Conservation (phyloP, 2,888 invertebrate species). For the Branchipolynoe longqiensis region DNA sequence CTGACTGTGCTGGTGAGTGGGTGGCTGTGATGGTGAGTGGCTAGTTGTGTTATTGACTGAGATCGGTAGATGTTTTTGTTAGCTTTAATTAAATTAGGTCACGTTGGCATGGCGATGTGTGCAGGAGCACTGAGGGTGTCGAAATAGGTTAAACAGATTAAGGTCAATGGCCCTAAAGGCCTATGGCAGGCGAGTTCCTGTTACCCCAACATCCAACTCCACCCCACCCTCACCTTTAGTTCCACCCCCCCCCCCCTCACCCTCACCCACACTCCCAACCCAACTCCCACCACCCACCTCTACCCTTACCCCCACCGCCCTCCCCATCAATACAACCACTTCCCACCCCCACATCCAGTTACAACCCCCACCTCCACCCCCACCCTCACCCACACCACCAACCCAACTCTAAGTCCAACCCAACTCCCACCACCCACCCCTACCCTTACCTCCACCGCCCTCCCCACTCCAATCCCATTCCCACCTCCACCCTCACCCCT, state of each 20-base stretch:
- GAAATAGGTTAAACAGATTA: slow-evolving; percentile 8
- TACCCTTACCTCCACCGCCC: neutral
- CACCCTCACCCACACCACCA: neutral
- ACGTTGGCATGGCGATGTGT: too few relatives aligned
- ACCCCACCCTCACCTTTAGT: neutral
- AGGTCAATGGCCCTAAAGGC: neutral
- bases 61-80: too few relatives aligned
- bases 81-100: too few relatives aligned
- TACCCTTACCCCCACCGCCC: neutral
- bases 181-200: neutral
- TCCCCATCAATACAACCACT: neutral
- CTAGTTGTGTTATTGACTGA: too few relatives aligned
- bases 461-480: too few relatives aligned
- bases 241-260: neutral
- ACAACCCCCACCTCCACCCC: neutral
- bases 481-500: too few relatives aligned
- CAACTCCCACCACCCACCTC: too few relatives aligned
- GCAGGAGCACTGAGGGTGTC: neutral
- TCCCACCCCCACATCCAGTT: neutral
- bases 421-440: neutral
- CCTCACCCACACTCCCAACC: neutral
- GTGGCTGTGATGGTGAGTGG: too few relatives aligned
- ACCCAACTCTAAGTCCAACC: too few relatives aligned
- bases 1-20: too few relatives aligned
- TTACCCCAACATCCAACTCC: neutral